A percentile compares a stretch with the other conserved stretches of the same genome.
Conservation (phyloP, 2,888 invertebrate species). For the Spisula subtruncata region DNA sequence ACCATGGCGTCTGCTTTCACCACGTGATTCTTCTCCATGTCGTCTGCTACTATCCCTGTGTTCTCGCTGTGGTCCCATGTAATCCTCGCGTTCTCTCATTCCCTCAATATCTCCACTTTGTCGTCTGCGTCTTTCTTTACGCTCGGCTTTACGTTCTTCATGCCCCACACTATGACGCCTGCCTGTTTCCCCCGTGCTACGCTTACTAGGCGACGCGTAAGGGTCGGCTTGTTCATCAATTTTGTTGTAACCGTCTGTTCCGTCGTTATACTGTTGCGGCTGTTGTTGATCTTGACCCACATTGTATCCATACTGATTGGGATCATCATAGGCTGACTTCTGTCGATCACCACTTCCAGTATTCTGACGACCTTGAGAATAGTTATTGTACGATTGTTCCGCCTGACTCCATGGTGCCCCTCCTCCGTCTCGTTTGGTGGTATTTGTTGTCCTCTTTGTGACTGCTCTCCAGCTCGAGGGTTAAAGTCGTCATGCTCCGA, state of each 20-base stretch:
- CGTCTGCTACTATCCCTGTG: slow-evolving; percentile 54
- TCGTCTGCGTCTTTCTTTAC: slow-evolving; percentile 62
- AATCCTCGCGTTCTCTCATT: slow-evolving; percentile 58
- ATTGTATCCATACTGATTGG: slow-evolving; percentile 12
- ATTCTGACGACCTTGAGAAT: slow-evolving; percentile 20
- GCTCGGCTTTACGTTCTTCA: slow-evolving; percentile 31
- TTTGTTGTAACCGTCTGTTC: background rate
- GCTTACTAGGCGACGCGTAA: slow-evolving; percentile 40
- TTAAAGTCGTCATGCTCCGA: slow-evolving; percentile 57
- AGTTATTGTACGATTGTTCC: slow-evolving; percentile 35
- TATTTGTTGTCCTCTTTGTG: background rate
- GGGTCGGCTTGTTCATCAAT: slow-evolving; percentile 9
- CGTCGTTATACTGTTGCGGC: slow-evolving; percentile 3
- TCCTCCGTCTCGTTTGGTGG: background rate
- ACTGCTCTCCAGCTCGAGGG: slow-evolving; percentile 44
- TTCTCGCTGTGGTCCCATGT: slow-evolving; percentile 34
- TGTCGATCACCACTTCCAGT: background rate
- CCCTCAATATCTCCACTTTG: slow-evolving; percentile 67
- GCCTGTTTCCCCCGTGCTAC: slow-evolving; percentile 43
- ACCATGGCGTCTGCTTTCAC: slow-evolving; percentile 45
- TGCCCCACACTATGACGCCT: slow-evolving; percentile 48
- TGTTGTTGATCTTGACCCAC: background rate
- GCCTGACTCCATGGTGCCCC: slow-evolving; percentile 35
- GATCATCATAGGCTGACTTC: background rate
- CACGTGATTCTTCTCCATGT: slow-evolving; percentile 57